Base-by-base conservation (phyloP, 2,113 vertebrate species). In the Ameiurus melas region DNA sequence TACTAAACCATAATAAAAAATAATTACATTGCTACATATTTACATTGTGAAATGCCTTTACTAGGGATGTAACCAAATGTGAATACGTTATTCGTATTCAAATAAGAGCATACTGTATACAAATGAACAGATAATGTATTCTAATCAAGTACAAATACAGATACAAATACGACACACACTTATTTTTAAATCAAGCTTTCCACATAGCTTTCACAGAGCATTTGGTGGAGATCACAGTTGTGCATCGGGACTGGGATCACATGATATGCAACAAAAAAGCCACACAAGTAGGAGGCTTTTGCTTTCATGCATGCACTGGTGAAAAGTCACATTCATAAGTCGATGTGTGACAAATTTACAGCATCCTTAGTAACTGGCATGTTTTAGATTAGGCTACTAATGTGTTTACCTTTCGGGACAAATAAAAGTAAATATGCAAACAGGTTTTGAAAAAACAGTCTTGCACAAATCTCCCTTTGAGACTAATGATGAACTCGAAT, bases 101-200 rank as follows among this genome's bases (percentile, higher is more conserved):
- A 55, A 33, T 57, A 12, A 82, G 39, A 57, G 9, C 19, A 22
- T 17, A 53, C 39, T 60, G 10, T 25, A 39, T 0, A 22, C 17
- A 81, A 58, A 33, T 80, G 3, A 57, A 57, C 3, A 33, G 1
- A 33, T 19, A 30, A n/a, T 9, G 5, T 79, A 4, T 51, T 55
- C 43, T 78, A 80, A 80, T 30, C 2, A 3, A 7, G 17, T 80
- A 80, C 51, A 20, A 78, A 51, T 16, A 30, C 43, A 51, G 71
- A 75, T 75, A 43, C 8, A 27, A 77, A 25, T 47, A 47, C 7
- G 5, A 53, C 2, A 2, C 25, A 53, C 8, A 14, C 5, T 53
- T 79, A 30, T 53, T 79, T 55, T 79, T 17, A 79, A 79, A 51
- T 79, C n/a, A 53, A 55, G 27, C 77, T 79, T 81, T 55, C 16